phyloP scores from a whole-genome alignment of 92 coral and sea anemone genomes.

The Umimayanthus chanpuru region DNA sequence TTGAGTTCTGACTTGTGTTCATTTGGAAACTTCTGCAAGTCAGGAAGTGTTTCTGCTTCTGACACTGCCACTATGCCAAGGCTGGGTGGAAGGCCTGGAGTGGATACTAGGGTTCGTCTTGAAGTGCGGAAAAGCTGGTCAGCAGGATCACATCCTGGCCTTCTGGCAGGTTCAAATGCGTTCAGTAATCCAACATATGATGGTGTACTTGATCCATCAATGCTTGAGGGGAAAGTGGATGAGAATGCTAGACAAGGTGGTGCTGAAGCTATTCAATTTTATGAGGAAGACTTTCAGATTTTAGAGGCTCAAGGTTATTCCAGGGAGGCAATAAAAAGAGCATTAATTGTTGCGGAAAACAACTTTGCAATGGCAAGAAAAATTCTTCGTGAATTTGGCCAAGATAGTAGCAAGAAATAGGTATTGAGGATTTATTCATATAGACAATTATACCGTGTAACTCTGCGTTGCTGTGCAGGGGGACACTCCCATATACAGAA shows the following conservation, averaged over 20 bases:
- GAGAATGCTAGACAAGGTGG: slow-evolving; percentile 53
- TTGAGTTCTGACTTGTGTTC: slow-evolving; percentile 16
- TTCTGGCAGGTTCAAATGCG: slow-evolving; percentile 64
- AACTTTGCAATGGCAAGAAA: slow-evolving; percentile 99
- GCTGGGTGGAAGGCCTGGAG: slow-evolving; percentile 27
- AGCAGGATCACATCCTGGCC: slow-evolving; percentile 45
- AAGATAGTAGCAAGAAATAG: slow-evolving; percentile 53
- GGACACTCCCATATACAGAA: no score
- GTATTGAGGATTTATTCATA: background rate
- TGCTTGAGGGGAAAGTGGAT: slow-evolving; percentile 56
- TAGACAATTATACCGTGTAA: background rate
- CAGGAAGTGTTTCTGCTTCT: background rate
- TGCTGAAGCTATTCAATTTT: slow-evolving; percentile 79
- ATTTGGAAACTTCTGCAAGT: slow-evolving; percentile 19
- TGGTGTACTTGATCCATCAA: slow-evolving; percentile 67
- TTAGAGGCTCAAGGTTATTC: slow-evolving; percentile 93
- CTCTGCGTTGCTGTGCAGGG: no score
- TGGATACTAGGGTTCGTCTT: slow-evolving; percentile 49
- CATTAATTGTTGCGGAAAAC: slow-evolving; percentile 95
- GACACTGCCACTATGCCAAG: slow-evolving; percentile 42
- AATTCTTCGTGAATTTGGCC: slow-evolving; percentile 91
- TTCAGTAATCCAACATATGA: slow-evolving; percentile 90
- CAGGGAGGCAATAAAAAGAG: slow-evolving; percentile 93
- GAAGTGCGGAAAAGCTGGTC: slow-evolving; percentile 77
- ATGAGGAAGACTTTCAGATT: slow-evolving; percentile 98